Conservation (phyloP, 2,888 invertebrate species). For the Selenia dentaria region DNA sequence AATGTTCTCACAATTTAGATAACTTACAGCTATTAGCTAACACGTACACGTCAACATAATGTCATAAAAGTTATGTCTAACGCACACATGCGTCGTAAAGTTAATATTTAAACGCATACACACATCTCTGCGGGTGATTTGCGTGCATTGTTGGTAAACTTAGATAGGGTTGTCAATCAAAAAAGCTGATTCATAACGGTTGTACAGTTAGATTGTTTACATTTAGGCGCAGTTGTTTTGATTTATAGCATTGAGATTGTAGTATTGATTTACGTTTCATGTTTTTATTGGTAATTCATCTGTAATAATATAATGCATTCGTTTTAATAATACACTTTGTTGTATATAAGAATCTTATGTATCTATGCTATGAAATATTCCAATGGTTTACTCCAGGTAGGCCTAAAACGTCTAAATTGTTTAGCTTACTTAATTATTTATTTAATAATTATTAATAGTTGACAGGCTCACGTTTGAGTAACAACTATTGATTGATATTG, state of each 20-base stretch:
- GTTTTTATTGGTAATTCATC: background rate
- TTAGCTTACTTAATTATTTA: too few species aligned
- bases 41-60: constrained; percentile 40
- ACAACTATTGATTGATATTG: too few species aligned
- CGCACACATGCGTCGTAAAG: constrained; percentile 16
- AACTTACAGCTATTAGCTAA: constrained; percentile 2
- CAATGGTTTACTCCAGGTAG: too few species aligned
- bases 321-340: too few species aligned
- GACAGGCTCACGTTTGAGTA: too few species aligned
- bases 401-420: too few species aligned
- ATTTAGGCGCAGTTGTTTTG: constrained; percentile 18
- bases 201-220: constrained; percentile 27
- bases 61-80: constrained; percentile 54
- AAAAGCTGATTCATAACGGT: constrained; percentile 30
- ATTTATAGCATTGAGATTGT: constrained; percentile 23
- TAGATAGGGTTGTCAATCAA: constrained; percentile 55
- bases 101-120: constrained; percentile 18
- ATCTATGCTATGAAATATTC: too few species aligned
- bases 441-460: too few species aligned
- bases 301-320: too few species aligned
- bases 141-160: constrained; percentile 58
- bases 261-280: background rate
- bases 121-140: constrained; percentile 75
- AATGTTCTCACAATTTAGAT: constrained; percentile 17
- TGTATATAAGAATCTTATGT: too few species aligned